phyloP scores from a whole-genome alignment of 2,113 vertebrate species.

The Equus przewalskii region DNA sequence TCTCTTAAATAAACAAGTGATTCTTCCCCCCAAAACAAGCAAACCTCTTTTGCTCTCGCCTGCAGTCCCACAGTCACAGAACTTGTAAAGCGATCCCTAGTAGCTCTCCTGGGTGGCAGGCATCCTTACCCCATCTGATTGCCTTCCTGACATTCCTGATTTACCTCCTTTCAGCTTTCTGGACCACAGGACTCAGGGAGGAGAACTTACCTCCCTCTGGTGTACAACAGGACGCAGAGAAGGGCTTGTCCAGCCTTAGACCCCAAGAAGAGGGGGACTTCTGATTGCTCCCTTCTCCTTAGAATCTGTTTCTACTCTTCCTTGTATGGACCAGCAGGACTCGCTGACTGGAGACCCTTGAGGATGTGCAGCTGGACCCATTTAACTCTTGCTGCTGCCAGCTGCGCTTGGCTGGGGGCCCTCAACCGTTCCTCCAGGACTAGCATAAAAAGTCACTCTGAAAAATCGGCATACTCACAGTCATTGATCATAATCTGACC shows the following conservation, averaged over 20 bases:
- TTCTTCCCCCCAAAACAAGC: background rate
- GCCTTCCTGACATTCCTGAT: background rate
- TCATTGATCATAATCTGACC: background rate
- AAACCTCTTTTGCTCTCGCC: background rate
- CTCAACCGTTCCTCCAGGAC: fast-evolving
- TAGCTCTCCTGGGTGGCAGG: no score
- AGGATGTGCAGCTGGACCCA: background rate
- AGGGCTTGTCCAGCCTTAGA: background rate
- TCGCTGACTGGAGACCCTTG: background rate
- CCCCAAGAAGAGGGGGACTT: background rate
- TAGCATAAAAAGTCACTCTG: background rate
- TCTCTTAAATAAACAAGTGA: slow-evolving; percentile 31
- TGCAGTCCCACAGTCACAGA: background rate
- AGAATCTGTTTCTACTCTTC: background rate
- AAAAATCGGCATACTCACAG: background rate
- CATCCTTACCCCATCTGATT: background rate
- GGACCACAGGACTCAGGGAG: background rate
- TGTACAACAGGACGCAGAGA: background rate
- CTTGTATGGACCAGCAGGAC: fast-evolving
- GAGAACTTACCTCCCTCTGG: background rate
- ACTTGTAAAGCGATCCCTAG: no score
- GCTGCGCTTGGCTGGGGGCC: background rate
- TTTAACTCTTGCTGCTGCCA: background rate
- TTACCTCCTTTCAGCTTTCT: background rate
- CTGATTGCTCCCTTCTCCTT: background rate